Base-by-base conservation (phyloP, 1,140 invertebrate species). In the Calliphora vicina region DNA sequence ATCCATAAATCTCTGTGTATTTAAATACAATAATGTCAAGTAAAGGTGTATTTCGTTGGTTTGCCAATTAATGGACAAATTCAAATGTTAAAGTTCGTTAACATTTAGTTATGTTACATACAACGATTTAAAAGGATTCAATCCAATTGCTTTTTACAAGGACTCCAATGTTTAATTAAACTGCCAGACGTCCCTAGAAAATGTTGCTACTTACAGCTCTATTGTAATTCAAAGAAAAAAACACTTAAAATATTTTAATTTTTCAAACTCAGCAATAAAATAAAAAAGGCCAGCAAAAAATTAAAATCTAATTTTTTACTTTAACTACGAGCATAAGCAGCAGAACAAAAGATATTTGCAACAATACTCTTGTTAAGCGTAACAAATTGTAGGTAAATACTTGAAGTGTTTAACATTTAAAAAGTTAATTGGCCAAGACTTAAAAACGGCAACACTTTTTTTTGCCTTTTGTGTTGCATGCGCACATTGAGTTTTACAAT, bases 351-450 rank as follows among this genome's bases (percentile, higher is more conserved):
- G 35, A 35, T 35, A 8, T 35, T 35, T 35, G 35, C 35, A 35
- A 35, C 35, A 35, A 35, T 35, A 35, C 35, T 35, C 10, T 9
- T 43, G 42, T 78, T 78, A 78, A 78, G 74, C 74, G n/a, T 78
- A 78, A 78, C 74, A 43, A 78, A 78, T 78, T 78, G 35, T 78
- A 78, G 74, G 74, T 25, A 78, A 78, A 78, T 35, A 78, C 74
- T 43, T 43, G 12, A 67, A 45, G 73, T 78, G 74, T 78, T 78
- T 78, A 42, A 67, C 42, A 43, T 78, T 43, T 43, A 26, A 78
- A 78, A 78, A 78, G 74, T 78, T 78, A 78, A 78, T 78, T 43
- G 74, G 74, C 74, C 42, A 43, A 78, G 35, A 25, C 50, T 17
- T 5, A 67, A 20, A 23, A 23, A 23, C 61, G 23, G 61, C 61